A percentile compares a stretch with the other conserved stretches of the same genome.
These are phyloP conservation scores for Prionailurus viverrinus DNA, from an alignment of 2,113 vertebrate genomes.

Conservation along the genomic window DNA sequence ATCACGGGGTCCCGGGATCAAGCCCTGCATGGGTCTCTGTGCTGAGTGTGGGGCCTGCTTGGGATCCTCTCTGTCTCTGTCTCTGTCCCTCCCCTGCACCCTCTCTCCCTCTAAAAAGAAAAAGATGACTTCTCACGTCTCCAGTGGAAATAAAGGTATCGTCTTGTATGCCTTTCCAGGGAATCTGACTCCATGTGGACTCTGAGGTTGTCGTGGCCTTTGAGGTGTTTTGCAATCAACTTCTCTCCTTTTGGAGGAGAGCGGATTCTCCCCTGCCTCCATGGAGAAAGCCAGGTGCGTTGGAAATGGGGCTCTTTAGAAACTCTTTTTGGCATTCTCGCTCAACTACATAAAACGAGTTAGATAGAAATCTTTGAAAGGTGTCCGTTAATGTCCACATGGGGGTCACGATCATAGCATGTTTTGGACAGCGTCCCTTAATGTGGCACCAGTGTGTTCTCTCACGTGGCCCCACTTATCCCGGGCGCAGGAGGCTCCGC, in stretches of 20 bases:
- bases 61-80: too few relatives aligned
- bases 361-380: not conserved
- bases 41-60: too few relatives aligned
- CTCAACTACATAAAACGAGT: rapidly evolving
- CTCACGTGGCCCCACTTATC: rapidly evolving
- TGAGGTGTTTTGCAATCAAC: too few relatives aligned
- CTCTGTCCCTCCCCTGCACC: too few relatives aligned
- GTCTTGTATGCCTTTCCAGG: rapidly evolving
- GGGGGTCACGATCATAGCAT: rapidly evolving
- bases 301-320: not conserved
- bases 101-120: too few relatives aligned
- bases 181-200: rapidly evolving
- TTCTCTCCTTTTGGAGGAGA: not conserved
- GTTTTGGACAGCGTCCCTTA: rapidly evolving
- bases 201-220: rapidly evolving
- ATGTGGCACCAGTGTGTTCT: rapidly evolving
- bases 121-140: not conserved
- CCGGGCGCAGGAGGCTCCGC: not conserved
- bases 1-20: too few relatives aligned
- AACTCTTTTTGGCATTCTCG: not conserved
- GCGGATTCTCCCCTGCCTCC: not conserved
- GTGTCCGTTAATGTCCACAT: rapidly evolving
- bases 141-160: not conserved
- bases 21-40: too few relatives aligned
- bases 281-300: not conserved